Base-by-base conservation (phyloP, 2,113 vertebrate genomes). In the Pachypanchax playfairii region DNA sequence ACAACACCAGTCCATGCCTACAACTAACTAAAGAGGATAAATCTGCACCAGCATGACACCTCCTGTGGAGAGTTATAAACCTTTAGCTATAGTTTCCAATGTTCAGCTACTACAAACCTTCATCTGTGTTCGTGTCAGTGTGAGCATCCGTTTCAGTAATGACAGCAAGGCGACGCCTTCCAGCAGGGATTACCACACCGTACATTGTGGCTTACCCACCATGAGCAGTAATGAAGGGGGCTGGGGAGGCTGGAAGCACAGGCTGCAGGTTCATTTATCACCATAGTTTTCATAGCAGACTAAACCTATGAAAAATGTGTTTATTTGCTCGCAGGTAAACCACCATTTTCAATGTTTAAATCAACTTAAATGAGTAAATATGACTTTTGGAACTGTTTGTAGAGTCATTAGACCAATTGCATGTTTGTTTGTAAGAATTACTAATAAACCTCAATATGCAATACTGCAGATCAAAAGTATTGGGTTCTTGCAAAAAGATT, bases 341-440 rank as follows among this genome's bases (percentile, higher is more conserved):
- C 72, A 75, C 55, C 47, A n/a, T n/a, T n/a, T n/a, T n/a, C n/a
- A 24, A 53, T 79, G 81, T 82, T 77, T 74, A 82, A 70, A 83
- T 56, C 38, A 62, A 74, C 69, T 70, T 78, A n/a, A n/a, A n/a
- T n/a, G n/a, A n/a, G n/a, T n/a, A n/a, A n/a, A n/a, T n/a, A n/a
- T n/a, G n/a, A n/a, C n/a, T n/a, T n/a, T n/a, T n/a, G n/a, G n/a
- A n/a, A n/a, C n/a, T n/a, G n/a, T n/a, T n/a, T n/a, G n/a, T n/a
- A n/a, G n/a, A n/a, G n/a, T n/a, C n/a, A n/a, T n/a, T n/a, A n/a
- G n/a, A n/a, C n/a, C n/a, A n/a, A n/a, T n/a, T n/a, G n/a, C n/a
- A n/a, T n/a, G n/a, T n/a, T n/a, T n/a, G n/a, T n/a, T n/a, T n/a
- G n/a, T n/a, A n/a, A n/a, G n/a, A n/a, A n/a, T n/a, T n/a, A n/a